phyloP scores from a whole-genome alignment of 2,888 invertebrate genomes.

The Agonopterix arenella region DNA sequence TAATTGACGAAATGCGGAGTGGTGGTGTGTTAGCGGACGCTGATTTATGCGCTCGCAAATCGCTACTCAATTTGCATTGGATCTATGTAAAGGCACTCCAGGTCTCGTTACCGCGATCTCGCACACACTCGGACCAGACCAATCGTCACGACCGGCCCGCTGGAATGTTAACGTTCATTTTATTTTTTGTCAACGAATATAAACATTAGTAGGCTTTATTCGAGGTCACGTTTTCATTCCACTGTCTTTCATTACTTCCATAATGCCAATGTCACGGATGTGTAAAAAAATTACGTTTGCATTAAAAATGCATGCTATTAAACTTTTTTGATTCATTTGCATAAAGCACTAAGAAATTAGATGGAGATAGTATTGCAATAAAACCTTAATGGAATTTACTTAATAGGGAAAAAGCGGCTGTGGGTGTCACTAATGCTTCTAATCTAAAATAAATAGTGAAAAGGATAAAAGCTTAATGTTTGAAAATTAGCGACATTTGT shows the following conservation, averaged over 20 bases:
- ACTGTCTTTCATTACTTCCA: too few relatives aligned
- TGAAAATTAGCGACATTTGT: constrained; percentile 25
- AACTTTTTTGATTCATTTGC: too few relatives aligned
- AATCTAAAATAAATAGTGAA: constrained; percentile 22
- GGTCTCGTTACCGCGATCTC: constrained; percentile 49
- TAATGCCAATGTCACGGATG: too few relatives aligned
- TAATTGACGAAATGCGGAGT: constrained; percentile 57
- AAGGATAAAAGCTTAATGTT: constrained; percentile 21
- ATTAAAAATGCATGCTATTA: too few relatives aligned
- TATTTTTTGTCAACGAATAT: constrained; percentile 22
- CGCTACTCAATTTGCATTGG: constrained; percentile 62
- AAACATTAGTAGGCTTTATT: constrained; percentile 16
- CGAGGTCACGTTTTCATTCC: too few relatives aligned
- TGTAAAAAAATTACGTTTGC: too few relatives aligned
- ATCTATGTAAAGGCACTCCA: constrained; percentile 58
- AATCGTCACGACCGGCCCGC: constrained; percentile 46
- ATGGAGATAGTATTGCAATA: constrained; percentile 6
- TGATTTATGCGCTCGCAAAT: constrained; percentile 56
- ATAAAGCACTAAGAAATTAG: background rate
- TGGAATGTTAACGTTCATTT: constrained; percentile 33
- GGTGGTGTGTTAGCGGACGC: constrained; percentile 29
- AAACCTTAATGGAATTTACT: constrained; percentile 5
- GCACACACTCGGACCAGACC: constrained; percentile 30
- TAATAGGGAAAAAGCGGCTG: constrained; percentile 5
- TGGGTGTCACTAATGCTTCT: constrained; percentile 13